Conservation (phyloP, 2,113 vertebrate genomes). For the Pelmatolapia mariae region DNA sequence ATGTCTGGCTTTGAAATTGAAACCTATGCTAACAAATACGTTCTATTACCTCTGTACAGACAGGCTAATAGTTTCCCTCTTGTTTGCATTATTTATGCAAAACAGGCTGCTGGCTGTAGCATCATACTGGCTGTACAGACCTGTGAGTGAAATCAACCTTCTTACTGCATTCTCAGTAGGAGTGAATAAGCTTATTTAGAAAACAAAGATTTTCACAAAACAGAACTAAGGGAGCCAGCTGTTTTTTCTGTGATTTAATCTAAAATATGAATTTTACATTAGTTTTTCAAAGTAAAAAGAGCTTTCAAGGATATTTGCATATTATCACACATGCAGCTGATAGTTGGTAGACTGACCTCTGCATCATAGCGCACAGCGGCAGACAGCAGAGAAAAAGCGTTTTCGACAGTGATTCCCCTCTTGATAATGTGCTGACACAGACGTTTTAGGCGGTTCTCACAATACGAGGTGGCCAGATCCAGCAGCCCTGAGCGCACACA, state of each 20-base stretch:
- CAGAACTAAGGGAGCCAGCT: not conserved
- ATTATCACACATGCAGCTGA: not conserved
- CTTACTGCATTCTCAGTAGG: not conserved
- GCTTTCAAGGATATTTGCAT: not conserved
- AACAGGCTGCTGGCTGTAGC: not conserved
- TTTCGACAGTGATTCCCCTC: slow-evolving; percentile 91
- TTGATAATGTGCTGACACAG: slow-evolving; percentile 97
- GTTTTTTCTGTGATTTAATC: not conserved
- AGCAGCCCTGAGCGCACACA: slow-evolving; percentile 77
- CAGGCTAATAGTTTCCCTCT: not conserved
- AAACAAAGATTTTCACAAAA: not conserved
- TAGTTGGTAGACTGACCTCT: slow-evolving; percentile 74
- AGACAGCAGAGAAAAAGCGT: slow-evolving; percentile 91
- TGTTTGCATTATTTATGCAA: not conserved
- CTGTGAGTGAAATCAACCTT: not conserved
- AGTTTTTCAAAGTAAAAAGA: not conserved
- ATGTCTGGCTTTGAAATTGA: not conserved
- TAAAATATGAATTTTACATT: not conserved
- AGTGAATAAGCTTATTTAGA: not conserved
- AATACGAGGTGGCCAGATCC: slow-evolving; percentile 96
- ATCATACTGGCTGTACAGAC: not conserved
- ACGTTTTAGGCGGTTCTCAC: slow-evolving; percentile 92
- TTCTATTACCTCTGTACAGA: not conserved
- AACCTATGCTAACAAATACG: not conserved
- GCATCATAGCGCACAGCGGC: slow-evolving; percentile 96